A percentile compares a stretch with the other conserved stretches of the same genome.
Evolutionary conservation across 37 sponge, comb jelly and placozoan species (phyloP).

Genomic region (Geodia barretti): DNA sequence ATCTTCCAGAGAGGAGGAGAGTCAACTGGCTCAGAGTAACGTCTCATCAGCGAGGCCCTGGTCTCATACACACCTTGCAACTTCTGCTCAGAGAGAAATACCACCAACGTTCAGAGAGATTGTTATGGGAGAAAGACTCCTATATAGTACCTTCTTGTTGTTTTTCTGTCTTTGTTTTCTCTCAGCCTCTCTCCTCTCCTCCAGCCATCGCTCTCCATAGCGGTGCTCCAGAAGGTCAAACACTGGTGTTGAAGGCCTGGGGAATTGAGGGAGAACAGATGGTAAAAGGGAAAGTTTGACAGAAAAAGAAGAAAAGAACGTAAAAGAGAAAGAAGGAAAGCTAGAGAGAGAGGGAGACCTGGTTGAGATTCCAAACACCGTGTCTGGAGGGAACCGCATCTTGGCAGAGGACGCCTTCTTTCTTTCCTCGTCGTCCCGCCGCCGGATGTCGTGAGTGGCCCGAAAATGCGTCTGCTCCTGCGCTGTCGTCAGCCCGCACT

Average conservation of each 20-base stretch:
- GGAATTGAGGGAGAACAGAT: not conserved
- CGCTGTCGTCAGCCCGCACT: slow-evolving; percentile 89
- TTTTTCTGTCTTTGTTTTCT: slow-evolving; percentile 30
- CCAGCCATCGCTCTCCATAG: slow-evolving; percentile 85
- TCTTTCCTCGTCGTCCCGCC: slow-evolving; percentile 24
- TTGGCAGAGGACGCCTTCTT: not conserved
- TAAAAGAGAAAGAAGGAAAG: no score
- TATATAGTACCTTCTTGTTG: slow-evolving; percentile 55
- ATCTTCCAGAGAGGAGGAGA: slow-evolving; percentile 78
- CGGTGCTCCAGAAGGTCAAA: slow-evolving; percentile 77
- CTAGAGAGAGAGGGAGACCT: no score
- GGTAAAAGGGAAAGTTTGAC: not conserved
- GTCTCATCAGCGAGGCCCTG: slow-evolving; percentile 72
- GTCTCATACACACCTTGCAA: slow-evolving; percentile 77
- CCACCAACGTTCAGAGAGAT: not conserved
- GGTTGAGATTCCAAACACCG: slow-evolving; percentile 82
- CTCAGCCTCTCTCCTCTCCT: slow-evolving; percentile 52
- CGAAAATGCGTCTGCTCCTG: slow-evolving; percentile 85
- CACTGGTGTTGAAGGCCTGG: slow-evolving; percentile 89
- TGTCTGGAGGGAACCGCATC: slow-evolving; percentile 46
- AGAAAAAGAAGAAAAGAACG: no score
- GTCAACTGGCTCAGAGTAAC: slow-evolving; percentile 76
- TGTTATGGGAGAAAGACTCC: no score
- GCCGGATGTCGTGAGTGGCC: slow-evolving; percentile 80
- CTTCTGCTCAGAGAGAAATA: slow-evolving; percentile 11